Percentiles rank a stretch among this genome's conserved stretches.
These are phyloP conservation scores for Lasioglossum figueresi DNA, from an alignment of 2,888 invertebrate species.

Conservation along the genomic window DNA sequence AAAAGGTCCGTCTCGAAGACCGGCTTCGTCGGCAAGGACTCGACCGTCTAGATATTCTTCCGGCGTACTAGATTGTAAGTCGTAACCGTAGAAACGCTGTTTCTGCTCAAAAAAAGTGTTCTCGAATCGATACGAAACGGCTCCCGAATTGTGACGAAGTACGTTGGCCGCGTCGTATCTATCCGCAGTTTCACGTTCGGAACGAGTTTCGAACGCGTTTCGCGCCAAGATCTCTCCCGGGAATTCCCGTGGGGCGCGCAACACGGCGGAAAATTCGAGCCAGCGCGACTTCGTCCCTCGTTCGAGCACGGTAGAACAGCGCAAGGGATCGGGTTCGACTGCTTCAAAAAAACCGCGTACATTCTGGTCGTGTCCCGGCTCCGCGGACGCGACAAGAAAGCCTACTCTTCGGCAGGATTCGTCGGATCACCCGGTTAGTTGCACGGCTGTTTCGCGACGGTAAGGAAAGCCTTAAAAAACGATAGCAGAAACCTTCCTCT, in stretches of 20 bases:
- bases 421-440: conserved; percentile 41
- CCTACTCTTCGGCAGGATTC: conserved; percentile 35
- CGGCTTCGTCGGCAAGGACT: conserved; percentile 94
- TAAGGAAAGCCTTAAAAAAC: conserved; percentile 31
- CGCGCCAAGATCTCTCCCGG: background rate
- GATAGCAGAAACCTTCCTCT: background rate
- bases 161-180: background rate
- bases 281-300: conserved; percentile 9
- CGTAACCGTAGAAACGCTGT: conserved; percentile 65
- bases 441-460: conserved; percentile 45
- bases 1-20: conserved; percentile 93
- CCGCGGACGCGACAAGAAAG: conserved; percentile 15
- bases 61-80: conserved; percentile 84
- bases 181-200: background rate
- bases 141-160: conserved; percentile 32
- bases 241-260: background rate
- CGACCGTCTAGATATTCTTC: conserved; percentile 89
- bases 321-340: conserved; percentile 3
- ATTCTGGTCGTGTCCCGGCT: conserved; percentile 20
- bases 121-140: conserved; percentile 60
- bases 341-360: conserved; percentile 7
- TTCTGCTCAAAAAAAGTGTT: conserved; percentile 65
- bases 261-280: background rate
- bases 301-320: conserved; percentile 6
- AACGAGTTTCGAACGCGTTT: background rate